phyloP scores from a whole-genome alignment of 2,797 vertebrate genomes.

The Poecilia velifera region DNA sequence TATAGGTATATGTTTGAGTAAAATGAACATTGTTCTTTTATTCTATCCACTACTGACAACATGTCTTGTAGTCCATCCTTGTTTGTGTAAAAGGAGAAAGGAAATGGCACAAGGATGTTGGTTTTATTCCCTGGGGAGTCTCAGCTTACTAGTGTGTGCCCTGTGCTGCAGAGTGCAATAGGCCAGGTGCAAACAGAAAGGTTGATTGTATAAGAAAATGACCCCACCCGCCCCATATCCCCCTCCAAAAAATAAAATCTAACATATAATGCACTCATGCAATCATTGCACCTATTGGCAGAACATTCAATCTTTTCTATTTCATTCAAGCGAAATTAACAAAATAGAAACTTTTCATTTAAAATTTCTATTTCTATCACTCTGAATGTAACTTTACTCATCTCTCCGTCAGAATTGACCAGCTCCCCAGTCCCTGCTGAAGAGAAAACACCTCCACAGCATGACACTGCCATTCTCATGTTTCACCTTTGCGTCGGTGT shows the following conservation, averaged over 20 bases:
- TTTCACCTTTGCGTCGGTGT: background rate
- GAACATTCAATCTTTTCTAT: background rate
- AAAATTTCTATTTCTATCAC: background rate
- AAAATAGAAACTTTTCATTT: background rate
- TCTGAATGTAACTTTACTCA: background rate
- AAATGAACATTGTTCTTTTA: no score
- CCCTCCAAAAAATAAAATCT: background rate
- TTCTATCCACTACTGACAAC: no score
- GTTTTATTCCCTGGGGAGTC: background rate
- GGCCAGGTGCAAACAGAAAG: conserved; percentile 3
- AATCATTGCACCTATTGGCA: background rate
- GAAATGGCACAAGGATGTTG: background rate
- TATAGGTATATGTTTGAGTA: no score
- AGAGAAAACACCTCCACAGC: background rate
- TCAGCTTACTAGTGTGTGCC: background rate
- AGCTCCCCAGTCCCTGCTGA: background rate
- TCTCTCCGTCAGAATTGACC: background rate
- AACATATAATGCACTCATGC: background rate
- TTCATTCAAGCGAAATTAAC: background rate
- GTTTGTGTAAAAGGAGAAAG: background rate
- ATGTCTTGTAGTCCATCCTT: background rate
- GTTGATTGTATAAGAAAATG: background rate
- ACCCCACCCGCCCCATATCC: background rate
- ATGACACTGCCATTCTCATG: background rate
- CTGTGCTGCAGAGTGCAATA: background rate